These are phyloP conservation scores for Amphipyra tragopoginis DNA, from an alignment of 2,888 invertebrate genomes.

Conservation along the genomic window DNA sequence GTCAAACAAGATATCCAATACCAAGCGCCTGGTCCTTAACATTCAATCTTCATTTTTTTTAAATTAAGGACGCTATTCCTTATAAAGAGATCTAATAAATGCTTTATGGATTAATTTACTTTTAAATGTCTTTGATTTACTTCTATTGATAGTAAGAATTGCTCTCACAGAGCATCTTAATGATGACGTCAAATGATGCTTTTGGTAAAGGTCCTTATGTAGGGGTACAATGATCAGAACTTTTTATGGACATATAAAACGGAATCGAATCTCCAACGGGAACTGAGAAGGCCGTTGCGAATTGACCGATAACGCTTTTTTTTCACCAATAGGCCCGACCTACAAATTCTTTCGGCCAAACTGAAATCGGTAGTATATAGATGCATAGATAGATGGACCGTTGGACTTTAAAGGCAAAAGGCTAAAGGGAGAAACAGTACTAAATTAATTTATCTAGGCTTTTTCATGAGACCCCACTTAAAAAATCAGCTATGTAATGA, in stretches of 20 bases:
- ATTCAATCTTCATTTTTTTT: too few species aligned
- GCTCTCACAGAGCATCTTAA: too few species aligned
- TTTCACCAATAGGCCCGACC: constrained; percentile 64
- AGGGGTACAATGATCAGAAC: constrained; percentile 27
- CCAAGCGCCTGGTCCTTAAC: too few species aligned
- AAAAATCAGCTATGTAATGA: neutral
- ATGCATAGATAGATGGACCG: constrained; percentile 5
- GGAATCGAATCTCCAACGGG: constrained; percentile 68
- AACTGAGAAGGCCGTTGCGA: constrained; percentile 66
- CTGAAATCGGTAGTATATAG: constrained; percentile 13
- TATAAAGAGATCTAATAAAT: too few species aligned
- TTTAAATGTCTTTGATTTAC: too few species aligned
- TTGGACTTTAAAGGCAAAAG: too few species aligned
- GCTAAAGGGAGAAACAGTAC: constrained; percentile 16
- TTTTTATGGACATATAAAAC: constrained; percentile 57
- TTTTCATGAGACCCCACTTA: too few species aligned
- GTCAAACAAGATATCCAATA: too few species aligned
- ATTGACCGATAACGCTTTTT: constrained; percentile 67
- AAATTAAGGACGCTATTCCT: too few species aligned
- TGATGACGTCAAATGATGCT: too few species aligned
- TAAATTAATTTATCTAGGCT: constrained; percentile 31
- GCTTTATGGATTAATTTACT: too few species aligned
- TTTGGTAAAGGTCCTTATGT: constrained; percentile 11
- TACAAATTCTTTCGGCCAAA: constrained; percentile 38
- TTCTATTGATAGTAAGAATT: too few species aligned